Base-by-base conservation (phyloP, 37 sponge, comb jelly and placozoan genomes). In the Geodia barretti region DNA sequence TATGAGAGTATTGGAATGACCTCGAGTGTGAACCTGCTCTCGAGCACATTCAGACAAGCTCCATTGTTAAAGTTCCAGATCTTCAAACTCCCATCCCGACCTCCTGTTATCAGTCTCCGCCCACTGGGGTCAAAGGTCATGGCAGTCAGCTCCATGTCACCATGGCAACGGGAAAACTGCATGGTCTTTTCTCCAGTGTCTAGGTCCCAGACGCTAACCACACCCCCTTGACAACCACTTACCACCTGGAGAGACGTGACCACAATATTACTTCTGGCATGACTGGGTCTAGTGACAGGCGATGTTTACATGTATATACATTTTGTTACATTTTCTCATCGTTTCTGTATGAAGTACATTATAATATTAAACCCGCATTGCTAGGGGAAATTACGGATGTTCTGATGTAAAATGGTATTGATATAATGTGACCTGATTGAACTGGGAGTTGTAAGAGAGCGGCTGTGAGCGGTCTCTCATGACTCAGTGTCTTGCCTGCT, bases 1-100 rank as follows among this genome's bases (percentile, higher is more conserved):
- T n/a, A n/a, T n/a, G n/a, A 47, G 54, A 47, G 14, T 47, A 47
- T 7, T 47, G 54, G 14, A 47, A 47, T 47, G 54, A 47, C 89
- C 87, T 95, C 98, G 7, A 78, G 28, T 17, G 2, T 64, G 35
- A 86, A 92, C 2, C 31, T 14, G 37, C 70, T 79, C 33, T 92
- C 68, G 23, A 97, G 73, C 17, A 81, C 76, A 62, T 64, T 75
- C 9, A 97, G 77, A 70, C 95, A 92, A 2, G 98, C 95, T 70
- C 98, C 98, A 78, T 97, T 94, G 69, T 94, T 97, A 61, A 97
- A 97, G 85, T 97, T 97, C 98, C 98, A 97, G 1, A 94, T 80
- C 79, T 97, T 97, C n/a, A 97, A 41, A 14, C 83, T 79, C 30
- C 98, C 98, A 78, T 97, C 95, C 29, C 86, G 83, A 0, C 86